Conservation (phyloP, 2,888 invertebrate genomes). For the Thelaira solivaga region DNA sequence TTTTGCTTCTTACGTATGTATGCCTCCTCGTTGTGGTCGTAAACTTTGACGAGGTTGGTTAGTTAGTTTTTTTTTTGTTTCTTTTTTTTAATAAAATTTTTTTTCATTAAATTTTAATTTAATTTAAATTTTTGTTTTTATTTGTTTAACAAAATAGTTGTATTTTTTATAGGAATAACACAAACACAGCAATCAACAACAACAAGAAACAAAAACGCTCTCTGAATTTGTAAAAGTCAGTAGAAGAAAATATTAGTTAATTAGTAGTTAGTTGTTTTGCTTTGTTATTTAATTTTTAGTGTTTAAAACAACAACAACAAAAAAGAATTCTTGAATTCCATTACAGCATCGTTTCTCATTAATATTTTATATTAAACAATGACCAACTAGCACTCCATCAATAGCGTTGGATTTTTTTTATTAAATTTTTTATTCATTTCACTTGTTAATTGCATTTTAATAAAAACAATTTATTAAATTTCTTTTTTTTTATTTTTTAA, state of each 20-base stretch:
- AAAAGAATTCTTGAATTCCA: conserved; percentile 30
- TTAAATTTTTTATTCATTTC: conserved; percentile 56
- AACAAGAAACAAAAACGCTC: conserved; percentile 36
- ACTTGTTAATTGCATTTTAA: conserved; percentile 59
- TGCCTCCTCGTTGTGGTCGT: conserved; percentile 60
- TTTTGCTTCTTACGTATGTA: conserved; percentile 41
- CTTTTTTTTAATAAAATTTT: conserved; percentile 23
- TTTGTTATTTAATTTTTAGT: conserved; percentile 2
- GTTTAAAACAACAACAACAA: background rate
- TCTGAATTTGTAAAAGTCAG: conserved; percentile 29
- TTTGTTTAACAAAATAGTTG: conserved; percentile 11
- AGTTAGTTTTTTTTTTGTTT: conserved; percentile 10
- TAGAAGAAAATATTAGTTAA: conserved; percentile 25
- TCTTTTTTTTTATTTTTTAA: conserved; percentile 42
- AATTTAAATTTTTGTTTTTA: background rate
- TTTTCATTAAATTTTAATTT: background rate
- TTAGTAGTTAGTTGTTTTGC: conserved; percentile 20
- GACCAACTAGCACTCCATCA: too few species aligned
- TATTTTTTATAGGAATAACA: conserved; percentile 36
- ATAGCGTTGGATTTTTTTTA: conserved; percentile 10
- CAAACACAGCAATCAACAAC: background rate
- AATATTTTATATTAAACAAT: conserved; percentile 8
- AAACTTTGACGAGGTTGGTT: conserved; percentile 58
- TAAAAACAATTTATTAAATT: too few species aligned
- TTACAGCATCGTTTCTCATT: conserved; percentile 52